Evolutionary conservation across 2,113 vertebrate species (phyloP), one percentile per base, ranked within the genome.

Genomic region (Psilopsiagon aurifrons): DNA sequence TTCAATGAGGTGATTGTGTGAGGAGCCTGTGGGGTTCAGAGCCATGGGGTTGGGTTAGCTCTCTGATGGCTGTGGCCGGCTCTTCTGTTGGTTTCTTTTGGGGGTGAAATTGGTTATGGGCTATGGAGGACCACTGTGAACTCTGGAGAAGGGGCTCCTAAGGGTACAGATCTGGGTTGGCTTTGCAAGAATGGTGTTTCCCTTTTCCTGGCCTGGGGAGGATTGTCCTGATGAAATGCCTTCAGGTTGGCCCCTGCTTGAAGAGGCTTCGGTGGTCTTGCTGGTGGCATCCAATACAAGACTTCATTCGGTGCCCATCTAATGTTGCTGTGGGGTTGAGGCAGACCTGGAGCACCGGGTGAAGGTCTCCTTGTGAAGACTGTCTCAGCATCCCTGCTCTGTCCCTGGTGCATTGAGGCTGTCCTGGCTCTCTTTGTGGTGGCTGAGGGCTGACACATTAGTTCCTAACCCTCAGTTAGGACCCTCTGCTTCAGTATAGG

Each of bases 21-120:
- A 18, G 70, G 27, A 67, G 31, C 7, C 1, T 2, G 4, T 19
- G 64, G 22, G 12, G 18, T 18, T 19, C 4, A 17, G 59, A 74
- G 60, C 7, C 2, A 23, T 68, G 19, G 46, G 20, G 31, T 73
- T 31, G 52, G 13, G 10, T 25, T 77, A 62, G 31, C 2, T 77
- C 9, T 19, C 25, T 24, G 37, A 4, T 2, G 23, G 19, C 11
- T 0, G 1, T 29, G 28, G 27, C 6, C 89, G 11, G 13, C 19
- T 11, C 13, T 69, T 35, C 43, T 7, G 31, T 14, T 57, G 31
- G 55, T 83, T 73, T 33, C 3, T 8, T 8, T 6, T 23, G 7
- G 29, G 12, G 15, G 3, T 33, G 20, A 9, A 44, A 73, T 16
- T 43, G 9, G 19, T 18, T 62, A 28, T 47, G 59, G 31, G n/a